A percentile compares a stretch with the other conserved stretches of the same genome.
Conservation (phyloP, 2,113 vertebrate genomes). For the Phrynocephalus versicolor region DNA sequence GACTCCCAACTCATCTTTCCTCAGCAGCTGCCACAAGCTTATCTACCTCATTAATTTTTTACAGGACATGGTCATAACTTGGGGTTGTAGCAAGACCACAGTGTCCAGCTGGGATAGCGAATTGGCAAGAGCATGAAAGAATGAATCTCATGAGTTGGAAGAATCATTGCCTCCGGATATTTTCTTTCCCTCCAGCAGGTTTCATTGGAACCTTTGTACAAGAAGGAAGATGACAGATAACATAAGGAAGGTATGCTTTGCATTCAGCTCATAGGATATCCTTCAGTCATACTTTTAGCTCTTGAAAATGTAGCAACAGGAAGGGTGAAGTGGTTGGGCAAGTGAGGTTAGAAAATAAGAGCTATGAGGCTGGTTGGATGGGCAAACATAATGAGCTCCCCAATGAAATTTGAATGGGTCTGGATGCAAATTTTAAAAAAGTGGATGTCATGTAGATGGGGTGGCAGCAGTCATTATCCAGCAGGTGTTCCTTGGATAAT, state of each 20-base stretch:
- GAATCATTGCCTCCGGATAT: background rate
- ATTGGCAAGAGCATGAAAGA: background rate
- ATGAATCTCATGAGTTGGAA: background rate
- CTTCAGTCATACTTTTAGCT: background rate
- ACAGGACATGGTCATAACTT: conserved; percentile 1
- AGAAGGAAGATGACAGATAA: background rate
- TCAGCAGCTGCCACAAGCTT: conserved; percentile 7
- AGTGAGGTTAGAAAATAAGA: background rate
- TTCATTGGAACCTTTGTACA: background rate
- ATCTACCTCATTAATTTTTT: conserved; percentile 26
- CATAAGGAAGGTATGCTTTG: background rate
- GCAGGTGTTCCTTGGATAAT: no score
- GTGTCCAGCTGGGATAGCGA: background rate
- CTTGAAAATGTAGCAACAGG: background rate
- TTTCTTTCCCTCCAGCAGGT: background rate
- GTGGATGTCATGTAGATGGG: background rate
- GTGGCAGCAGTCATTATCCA: background rate
- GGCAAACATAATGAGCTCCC: background rate
- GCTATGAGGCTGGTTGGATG: background rate
- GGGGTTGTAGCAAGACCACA: background rate
- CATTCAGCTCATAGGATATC: background rate
- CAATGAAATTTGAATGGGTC: background rate
- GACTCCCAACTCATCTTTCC: background rate
- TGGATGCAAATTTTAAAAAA: background rate
- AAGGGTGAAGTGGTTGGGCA: background rate